Evolutionary conservation across 2,113 vertebrate species (phyloP).

Genomic region (Eolophus roseicapilla): DNA sequence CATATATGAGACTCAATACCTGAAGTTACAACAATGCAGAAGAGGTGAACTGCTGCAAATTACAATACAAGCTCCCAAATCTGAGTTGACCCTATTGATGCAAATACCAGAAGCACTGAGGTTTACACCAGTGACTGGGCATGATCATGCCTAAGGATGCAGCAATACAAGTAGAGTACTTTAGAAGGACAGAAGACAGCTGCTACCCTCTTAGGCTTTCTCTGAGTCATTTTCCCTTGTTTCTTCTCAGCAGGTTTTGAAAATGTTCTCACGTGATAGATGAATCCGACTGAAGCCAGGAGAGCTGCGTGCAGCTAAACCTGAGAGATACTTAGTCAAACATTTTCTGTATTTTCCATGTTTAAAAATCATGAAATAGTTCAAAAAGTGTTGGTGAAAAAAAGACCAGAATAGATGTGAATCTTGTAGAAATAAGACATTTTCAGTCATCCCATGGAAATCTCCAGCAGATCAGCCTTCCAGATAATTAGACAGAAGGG

Average conservation of each 20-base stretch:
- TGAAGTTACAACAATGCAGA: neutral
- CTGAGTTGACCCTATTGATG: neutral
- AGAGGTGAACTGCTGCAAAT: neutral
- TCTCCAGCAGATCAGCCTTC: neutral
- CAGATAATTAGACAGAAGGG: neutral
- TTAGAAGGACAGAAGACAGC: neutral
- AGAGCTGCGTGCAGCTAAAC: neutral
- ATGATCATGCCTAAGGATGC: neutral
- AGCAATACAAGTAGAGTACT: neutral
- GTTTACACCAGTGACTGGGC: neutral
- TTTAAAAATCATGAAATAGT: neutral
- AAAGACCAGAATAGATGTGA: neutral
- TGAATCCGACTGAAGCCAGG: neutral
- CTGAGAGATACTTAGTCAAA: neutral
- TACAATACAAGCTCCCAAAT: neutral
- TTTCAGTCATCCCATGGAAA: neutral
- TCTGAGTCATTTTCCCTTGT: neutral
- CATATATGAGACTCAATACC: neutral
- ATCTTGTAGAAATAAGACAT: neutral
- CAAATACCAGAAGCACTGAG: accelerated
- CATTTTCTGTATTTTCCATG: neutral
- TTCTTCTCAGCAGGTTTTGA: neutral
- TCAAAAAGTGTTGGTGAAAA: neutral
- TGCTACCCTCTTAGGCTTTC: neutral
- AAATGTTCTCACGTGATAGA: neutral